These are phyloP conservation scores for Tetramorium parvispinum DNA, from an alignment of 1,140 invertebrate species.

Conservation along the genomic window DNA sequence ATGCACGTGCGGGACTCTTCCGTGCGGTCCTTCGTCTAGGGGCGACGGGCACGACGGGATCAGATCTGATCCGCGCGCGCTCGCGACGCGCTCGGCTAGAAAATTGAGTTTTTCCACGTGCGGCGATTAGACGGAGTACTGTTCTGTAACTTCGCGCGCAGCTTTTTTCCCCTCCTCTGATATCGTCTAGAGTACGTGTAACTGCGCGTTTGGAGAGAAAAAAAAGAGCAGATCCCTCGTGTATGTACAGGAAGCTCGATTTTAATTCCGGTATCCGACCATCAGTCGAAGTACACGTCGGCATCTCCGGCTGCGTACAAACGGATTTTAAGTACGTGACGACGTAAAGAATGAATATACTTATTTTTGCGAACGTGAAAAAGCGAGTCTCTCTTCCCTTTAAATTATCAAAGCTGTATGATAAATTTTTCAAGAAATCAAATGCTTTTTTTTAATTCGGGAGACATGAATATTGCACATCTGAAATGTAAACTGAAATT, in stretches of 20 bases:
- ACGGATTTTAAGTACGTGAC: background rate
- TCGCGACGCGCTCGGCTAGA: slow-evolving; percentile 34
- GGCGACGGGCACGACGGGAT: background rate
- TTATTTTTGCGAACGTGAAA: background rate
- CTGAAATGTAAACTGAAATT: slow-evolving; percentile 6
- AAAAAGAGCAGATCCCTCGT: background rate
- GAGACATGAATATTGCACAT: background rate
- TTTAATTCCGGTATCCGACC: slow-evolving; percentile 4
- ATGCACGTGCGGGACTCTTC: background rate
- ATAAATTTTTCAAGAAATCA: background rate
- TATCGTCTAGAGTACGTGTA: slow-evolving; percentile 9
- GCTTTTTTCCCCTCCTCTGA: background rate
- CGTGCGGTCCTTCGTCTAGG: background rate
- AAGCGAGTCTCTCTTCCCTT: background rate
- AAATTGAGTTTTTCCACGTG: slow-evolving; percentile 38
- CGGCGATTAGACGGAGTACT: slow-evolving; percentile 33
- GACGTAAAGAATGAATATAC: background rate
- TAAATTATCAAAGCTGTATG: background rate
- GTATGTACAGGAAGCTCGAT: background rate
- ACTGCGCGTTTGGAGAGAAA: background rate
- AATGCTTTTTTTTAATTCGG: background rate
- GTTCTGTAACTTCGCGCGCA: slow-evolving; percentile 21
- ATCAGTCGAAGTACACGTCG: slow-evolving; percentile 3
- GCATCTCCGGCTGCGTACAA: background rate
- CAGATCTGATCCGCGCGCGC: background rate